These are phyloP conservation scores for Heliconius melpomene DNA, from an alignment of 1,140 invertebrate species.

Conservation along the genomic window DNA sequence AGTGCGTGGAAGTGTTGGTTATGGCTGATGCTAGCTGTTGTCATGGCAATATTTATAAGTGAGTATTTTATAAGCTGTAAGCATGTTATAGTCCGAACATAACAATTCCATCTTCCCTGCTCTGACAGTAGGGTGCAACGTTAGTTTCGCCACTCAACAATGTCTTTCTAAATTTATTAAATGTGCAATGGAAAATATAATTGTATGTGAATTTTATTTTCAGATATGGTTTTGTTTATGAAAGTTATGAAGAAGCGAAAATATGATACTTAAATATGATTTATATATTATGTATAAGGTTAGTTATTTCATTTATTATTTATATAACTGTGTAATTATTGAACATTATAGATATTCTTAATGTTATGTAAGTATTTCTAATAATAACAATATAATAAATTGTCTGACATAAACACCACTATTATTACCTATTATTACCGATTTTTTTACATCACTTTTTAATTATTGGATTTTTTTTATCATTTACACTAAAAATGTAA, in stretches of 20 bases:
- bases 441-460: neutral
- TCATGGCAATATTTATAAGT: constrained; percentile 94
- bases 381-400: neutral
- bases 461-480: too few relatives aligned
- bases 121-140: too few relatives aligned
- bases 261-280: constrained; percentile 37
- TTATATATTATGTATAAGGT: constrained; percentile 27
- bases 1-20: constrained; percentile 96
- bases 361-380: neutral
- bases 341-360: neutral
- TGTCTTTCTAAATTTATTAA: too few relatives aligned
- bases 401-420: neutral
- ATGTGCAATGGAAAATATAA: too few relatives aligned
- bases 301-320: neutral
- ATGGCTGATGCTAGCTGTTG: constrained; percentile 92
- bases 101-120: too few relatives aligned
- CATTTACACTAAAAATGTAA: too few relatives aligned
- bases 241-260: constrained; percentile 78
- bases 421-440: neutral
- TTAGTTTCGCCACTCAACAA: too few relatives aligned
- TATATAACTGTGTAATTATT: neutral
- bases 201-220: constrained; percentile 34
- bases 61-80: constrained; percentile 68
- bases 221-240: constrained; percentile 81
- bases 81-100: too few relatives aligned